Evolutionary conservation across 2,113 vertebrate species (phyloP).

Genomic region (Camelus dromedarius): DNA sequence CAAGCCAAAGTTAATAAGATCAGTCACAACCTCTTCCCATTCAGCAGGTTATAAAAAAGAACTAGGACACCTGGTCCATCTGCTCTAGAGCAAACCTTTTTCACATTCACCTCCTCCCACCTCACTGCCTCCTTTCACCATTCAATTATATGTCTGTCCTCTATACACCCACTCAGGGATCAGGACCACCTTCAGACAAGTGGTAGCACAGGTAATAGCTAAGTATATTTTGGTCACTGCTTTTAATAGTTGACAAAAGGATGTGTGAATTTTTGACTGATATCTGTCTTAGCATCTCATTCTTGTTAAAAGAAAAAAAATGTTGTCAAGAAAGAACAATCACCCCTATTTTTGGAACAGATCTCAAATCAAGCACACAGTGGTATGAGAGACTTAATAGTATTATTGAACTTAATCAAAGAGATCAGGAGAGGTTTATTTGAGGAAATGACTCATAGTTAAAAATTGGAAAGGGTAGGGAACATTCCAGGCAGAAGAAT

Average conservation of each 20-base stretch:
- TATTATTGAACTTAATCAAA: not conserved
- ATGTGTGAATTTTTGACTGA: not conserved
- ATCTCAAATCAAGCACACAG: not conserved
- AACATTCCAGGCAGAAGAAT: not conserved
- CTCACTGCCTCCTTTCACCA: not conserved
- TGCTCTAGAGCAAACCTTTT: not conserved
- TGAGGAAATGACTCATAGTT: not conserved
- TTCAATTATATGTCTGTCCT: not conserved
- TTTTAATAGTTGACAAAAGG: not conserved
- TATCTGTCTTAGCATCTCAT: not conserved
- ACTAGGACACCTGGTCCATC: not conserved
- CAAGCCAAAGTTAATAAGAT: not conserved
- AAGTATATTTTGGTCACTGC: not conserved
- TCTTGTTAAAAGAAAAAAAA: conserved; percentile 13
- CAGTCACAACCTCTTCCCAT: not conserved
- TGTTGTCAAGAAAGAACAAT: not conserved
- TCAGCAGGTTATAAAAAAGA: not conserved
- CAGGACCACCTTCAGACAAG: not conserved
- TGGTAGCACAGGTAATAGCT: not conserved
- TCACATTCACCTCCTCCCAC: not conserved
- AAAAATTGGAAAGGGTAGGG: not conserved
- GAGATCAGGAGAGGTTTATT: not conserved
- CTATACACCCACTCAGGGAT: not conserved
- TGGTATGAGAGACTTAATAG: not conserved
- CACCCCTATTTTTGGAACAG: not conserved